phyloP scores from a whole-genome alignment of 2,113 vertebrate species.

The Zootoca vivipara region DNA sequence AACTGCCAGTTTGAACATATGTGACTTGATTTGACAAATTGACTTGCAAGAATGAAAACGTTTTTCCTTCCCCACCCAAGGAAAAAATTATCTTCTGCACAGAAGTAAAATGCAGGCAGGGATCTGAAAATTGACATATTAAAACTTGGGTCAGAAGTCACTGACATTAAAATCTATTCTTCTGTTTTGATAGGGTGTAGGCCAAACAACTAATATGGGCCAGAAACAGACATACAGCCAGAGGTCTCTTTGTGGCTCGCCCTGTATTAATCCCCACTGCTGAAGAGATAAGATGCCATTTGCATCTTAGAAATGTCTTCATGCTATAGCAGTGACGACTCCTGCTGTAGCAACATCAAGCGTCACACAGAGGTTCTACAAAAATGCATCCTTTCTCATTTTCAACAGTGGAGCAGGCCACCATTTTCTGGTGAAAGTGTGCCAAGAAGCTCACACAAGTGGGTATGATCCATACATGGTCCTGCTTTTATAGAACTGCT shows the following conservation, averaged over 20 bases:
- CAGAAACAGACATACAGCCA: background rate
- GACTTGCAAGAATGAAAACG: constrained; percentile 18
- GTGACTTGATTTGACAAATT: constrained; percentile 26
- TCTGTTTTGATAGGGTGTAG: background rate
- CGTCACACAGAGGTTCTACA: no score
- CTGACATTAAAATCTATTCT: background rate
- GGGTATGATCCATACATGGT: no score
- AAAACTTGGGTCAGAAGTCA: background rate
- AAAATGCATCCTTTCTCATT: no score
- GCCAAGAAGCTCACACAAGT: background rate
- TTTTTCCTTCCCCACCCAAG: background rate
- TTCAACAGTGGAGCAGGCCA: background rate
- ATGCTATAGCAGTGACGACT: background rate
- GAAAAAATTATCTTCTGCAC: background rate
- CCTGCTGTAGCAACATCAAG: background rate
- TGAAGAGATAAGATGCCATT: background rate
- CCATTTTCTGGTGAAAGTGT: background rate
- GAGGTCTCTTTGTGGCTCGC: background rate
- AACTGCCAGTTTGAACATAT: constrained; percentile 14
- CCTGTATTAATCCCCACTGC: background rate
- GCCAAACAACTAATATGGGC: background rate
- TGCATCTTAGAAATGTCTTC: no score
- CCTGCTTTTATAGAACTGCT: no score
- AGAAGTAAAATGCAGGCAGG: background rate
- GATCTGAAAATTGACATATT: constrained; percentile 10